phyloP scores from a whole-genome alignment of 2,113 vertebrate genomes.

The Athene cunicularia region DNA sequence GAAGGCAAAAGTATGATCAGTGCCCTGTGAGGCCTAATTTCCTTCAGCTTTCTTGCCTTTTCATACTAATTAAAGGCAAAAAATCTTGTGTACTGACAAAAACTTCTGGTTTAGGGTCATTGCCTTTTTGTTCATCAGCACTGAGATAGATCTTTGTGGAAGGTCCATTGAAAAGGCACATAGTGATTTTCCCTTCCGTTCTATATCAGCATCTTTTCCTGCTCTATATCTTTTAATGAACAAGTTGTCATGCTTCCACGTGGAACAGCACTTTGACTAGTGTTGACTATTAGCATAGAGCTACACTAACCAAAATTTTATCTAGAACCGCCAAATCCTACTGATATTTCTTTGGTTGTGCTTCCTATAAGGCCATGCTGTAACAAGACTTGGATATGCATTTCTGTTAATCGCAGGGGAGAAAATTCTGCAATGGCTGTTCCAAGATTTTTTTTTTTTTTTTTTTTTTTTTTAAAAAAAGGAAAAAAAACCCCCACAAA shows the following conservation, averaged over 20 bases:
- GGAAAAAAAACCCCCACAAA: neutral
- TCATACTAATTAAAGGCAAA: conserved; percentile 1
- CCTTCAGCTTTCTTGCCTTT: neutral
- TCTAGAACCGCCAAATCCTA: neutral
- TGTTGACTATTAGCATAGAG: neutral
- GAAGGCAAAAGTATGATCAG: neutral
- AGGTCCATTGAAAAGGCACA: neutral
- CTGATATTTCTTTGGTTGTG: neutral
- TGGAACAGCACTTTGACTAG: neutral
- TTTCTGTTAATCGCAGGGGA: neutral
- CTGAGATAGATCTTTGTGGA: neutral
- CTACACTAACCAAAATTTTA: neutral
- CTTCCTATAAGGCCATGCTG: neutral
- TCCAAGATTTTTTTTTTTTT: neutral
- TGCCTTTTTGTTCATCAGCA: neutral
- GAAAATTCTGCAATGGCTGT: neutral
- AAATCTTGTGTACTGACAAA: neutral
- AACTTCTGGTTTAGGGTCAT: neutral
- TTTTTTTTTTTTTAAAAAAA: neutral
- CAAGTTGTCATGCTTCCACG: neutral
- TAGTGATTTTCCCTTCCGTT: neutral
- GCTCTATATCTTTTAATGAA: neutral
- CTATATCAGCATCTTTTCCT: neutral
- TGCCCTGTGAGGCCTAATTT: neutral
- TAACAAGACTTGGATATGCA: neutral